phyloP scores from a whole-genome alignment of 2,888 invertebrate genomes.

The Melieria picta region DNA sequence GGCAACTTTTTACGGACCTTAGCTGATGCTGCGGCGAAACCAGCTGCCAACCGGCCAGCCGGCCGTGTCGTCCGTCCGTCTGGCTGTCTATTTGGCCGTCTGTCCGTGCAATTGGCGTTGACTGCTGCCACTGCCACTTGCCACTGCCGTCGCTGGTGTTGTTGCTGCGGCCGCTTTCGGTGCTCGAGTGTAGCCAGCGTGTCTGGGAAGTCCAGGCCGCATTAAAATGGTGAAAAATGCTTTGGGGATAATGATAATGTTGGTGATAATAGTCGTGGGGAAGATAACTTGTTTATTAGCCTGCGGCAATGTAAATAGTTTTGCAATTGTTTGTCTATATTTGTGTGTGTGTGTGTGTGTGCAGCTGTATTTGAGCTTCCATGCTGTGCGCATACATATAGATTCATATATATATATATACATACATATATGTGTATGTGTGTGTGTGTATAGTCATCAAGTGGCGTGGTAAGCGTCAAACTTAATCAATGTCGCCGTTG shows the following conservation, averaged over 20 bases:
- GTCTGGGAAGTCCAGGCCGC: slow-evolving; percentile 53
- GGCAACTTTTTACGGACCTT: neutral
- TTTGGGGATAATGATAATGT: slow-evolving; percentile 42
- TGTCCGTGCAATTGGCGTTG: slow-evolving; percentile 21
- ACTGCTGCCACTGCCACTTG: slow-evolving; percentile 35
- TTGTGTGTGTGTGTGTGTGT: neutral
- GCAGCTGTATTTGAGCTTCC: neutral
- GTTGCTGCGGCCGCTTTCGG: slow-evolving; percentile 13
- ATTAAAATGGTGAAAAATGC: slow-evolving; percentile 36
- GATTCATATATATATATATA: no score
- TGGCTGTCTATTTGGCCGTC: slow-evolving; percentile 4
- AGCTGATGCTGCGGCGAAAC: neutral
- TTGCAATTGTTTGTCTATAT: slow-evolving; percentile 20
- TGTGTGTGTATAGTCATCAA: neutral
- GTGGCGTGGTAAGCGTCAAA: slow-evolving; percentile 26
- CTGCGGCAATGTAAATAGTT: slow-evolving; percentile 41
- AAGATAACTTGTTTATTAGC: slow-evolving; percentile 43
- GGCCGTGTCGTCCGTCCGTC: neutral
- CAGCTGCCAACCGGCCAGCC: neutral
- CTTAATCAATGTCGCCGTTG: slow-evolving; percentile 23
- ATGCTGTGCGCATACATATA: no score
- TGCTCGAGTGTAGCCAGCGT: slow-evolving; percentile 45
- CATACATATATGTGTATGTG: neutral
- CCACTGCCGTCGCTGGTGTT: neutral
- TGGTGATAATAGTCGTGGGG: slow-evolving; percentile 44